Conservation (phyloP, 2,113 vertebrate genomes). For the Neodon shergylaensis region DNA sequence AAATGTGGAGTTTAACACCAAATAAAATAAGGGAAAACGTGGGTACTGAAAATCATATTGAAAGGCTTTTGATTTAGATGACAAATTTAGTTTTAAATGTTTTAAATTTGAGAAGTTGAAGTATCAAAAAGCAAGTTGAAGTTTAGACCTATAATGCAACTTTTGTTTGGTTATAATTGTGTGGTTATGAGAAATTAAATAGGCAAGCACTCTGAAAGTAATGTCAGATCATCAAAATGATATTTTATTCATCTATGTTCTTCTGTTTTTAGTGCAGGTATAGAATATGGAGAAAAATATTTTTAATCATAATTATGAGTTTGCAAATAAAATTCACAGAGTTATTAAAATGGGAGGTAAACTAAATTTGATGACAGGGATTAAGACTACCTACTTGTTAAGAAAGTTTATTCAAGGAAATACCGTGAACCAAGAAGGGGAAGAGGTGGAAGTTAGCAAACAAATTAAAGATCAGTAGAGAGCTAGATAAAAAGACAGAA, state of each 20-base stretch:
- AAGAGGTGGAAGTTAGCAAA: neutral
- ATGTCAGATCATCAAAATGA: neutral
- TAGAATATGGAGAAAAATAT: neutral
- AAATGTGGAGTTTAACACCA: neutral
- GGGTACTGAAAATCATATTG: neutral
- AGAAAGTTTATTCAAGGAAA: too few species aligned
- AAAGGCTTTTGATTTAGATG: neutral
- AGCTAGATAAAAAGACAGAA: neutral
- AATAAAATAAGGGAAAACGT: neutral
- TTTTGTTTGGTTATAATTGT: too few species aligned
- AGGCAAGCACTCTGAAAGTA: neutral
- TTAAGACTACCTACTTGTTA: neutral
- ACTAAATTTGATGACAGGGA: neutral
- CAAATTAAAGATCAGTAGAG: neutral
- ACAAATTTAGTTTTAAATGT: neutral
- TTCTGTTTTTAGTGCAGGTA: neutral
- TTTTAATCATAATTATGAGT: neutral
- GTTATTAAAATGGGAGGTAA: neutral
- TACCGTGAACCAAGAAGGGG: neutral
- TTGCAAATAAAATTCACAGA: neutral
- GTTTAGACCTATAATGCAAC: neutral
- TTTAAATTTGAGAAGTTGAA: neutral
- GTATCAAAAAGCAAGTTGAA: neutral
- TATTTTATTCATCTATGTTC: too few species aligned
- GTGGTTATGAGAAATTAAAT: neutral